A percentile compares a stretch with the other conserved stretches of the same genome.
phyloP scores from a whole-genome alignment of 2,113 vertebrate genomes.

The Collichthys lucidus region DNA sequence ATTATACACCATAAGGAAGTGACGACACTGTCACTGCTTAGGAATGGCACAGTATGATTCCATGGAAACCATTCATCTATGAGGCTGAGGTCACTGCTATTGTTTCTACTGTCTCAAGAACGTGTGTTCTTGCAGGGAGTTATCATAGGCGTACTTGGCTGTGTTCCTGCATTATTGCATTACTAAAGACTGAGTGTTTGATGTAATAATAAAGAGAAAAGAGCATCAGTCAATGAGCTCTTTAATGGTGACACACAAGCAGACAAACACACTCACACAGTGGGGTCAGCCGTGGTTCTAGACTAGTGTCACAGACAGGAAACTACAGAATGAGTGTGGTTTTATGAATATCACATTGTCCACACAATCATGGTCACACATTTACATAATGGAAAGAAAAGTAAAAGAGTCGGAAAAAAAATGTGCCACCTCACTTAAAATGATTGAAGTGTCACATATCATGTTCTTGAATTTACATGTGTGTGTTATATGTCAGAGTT shows the following conservation, averaged over 20 bases:
- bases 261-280: background rate
- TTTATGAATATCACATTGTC: conserved; percentile 34
- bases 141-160: background rate
- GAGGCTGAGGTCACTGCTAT: conserved; percentile 63
- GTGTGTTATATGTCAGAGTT: background rate
- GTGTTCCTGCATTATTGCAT: conserved; percentile 33
- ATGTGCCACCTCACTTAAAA: background rate
- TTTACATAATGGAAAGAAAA: background rate
- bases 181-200: conserved; percentile 28
- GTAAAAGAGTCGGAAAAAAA: too few relatives aligned
- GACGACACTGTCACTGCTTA: conserved; percentile 18
- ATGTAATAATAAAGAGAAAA: background rate
- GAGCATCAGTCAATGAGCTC: conserved; percentile 11
- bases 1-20: conserved; percentile 12
- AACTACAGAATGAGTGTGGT: conserved; percentile 5
- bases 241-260: conserved; percentile 25
- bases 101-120: conserved; percentile 45
- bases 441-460: background rate
- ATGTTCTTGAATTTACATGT: background rate
- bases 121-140: background rate
- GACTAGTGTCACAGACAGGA: conserved; percentile 16
- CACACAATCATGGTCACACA: background rate
- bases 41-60: conserved; percentile 29
- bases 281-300: conserved; percentile 12
- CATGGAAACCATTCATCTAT: conserved; percentile 40